phyloP scores from a whole-genome alignment of 2,888 invertebrate genomes.

The Eupithecia inturbata region DNA sequence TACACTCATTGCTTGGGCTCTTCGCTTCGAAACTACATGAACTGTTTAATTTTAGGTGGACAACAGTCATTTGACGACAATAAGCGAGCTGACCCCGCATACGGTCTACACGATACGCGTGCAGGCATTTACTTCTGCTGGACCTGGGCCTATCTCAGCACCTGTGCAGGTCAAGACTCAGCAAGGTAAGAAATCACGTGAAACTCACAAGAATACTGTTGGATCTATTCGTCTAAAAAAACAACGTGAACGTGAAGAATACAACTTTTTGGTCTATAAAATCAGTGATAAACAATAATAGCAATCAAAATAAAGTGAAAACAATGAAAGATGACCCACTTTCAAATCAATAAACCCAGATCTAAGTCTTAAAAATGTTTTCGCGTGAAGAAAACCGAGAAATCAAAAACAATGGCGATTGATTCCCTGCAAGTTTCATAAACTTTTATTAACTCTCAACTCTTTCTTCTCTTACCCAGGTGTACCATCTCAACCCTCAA shows the following conservation, averaged over 20 bases:
- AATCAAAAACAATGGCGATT: neutral
- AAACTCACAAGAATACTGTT: neutral
- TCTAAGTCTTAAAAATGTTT: neutral
- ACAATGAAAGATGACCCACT: neutral
- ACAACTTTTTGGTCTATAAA: neutral
- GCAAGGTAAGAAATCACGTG: conserved; percentile 87
- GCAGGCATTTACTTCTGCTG: conserved; percentile 96
- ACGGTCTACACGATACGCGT: conserved; percentile 97
- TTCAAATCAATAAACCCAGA: neutral
- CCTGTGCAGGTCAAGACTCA: conserved; percentile 99
- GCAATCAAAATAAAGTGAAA: neutral
- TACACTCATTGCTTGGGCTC: neutral
- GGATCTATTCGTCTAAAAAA: neutral
- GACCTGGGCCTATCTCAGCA: conserved; percentile 96
- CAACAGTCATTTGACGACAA: conserved; percentile 95
- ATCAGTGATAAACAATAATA: neutral
- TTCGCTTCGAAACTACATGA: neutral
- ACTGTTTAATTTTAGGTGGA: conserved; percentile 84
- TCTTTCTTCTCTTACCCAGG: conserved; percentile 76
- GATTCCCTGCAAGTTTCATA: neutral
- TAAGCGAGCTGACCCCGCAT: conserved; percentile 95
- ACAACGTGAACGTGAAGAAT: neutral
- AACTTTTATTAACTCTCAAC: neutral
- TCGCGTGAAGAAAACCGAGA: neutral
- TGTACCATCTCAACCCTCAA: conserved; percentile 98